Evolutionary conservation across 2,113 vertebrate species (phyloP).

Genomic region (Ictidomys tridecemlineatus): DNA sequence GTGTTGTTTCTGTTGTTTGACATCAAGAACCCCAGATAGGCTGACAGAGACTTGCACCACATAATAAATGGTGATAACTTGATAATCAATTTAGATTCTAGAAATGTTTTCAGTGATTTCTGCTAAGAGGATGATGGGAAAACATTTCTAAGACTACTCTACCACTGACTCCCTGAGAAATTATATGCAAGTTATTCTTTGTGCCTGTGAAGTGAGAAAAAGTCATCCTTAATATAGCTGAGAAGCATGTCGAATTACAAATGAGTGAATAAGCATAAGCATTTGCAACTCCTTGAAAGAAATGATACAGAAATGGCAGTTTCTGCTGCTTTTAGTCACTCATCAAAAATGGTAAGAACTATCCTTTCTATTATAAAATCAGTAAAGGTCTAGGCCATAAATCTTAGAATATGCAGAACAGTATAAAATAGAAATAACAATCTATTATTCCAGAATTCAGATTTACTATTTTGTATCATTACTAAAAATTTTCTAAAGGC

Average conservation of each 20-base stretch:
- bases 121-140: not conserved
- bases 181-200: slow-evolving; percentile 25
- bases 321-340: slow-evolving; percentile 23
- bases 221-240: not conserved
- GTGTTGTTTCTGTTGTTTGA: slow-evolving; percentile 1
- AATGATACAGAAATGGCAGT: slow-evolving; percentile 17
- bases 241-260: slow-evolving; percentile 56
- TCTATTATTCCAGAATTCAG: not conserved
- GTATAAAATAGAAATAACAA: not conserved
- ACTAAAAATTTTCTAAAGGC: slow-evolving; percentile 19
- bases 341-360: slow-evolving; percentile 52
- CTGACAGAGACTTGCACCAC: not conserved
- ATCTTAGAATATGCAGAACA: not conserved
- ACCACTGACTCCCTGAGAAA: not conserved
- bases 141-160: not conserved
- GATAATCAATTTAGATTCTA: slow-evolving; percentile 15
- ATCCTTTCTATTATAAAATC: not conserved
- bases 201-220: slow-evolving; percentile 18
- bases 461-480: not conserved
- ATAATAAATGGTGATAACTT: not conserved
- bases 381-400: not conserved
- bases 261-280: slow-evolving; percentile 30
- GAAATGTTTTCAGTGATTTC: not conserved
- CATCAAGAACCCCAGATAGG: not conserved
- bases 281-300: slow-evolving; percentile 16